Base-by-base conservation (phyloP, 2,888 invertebrate genomes). In the Leptinotarsa tumamoca region DNA sequence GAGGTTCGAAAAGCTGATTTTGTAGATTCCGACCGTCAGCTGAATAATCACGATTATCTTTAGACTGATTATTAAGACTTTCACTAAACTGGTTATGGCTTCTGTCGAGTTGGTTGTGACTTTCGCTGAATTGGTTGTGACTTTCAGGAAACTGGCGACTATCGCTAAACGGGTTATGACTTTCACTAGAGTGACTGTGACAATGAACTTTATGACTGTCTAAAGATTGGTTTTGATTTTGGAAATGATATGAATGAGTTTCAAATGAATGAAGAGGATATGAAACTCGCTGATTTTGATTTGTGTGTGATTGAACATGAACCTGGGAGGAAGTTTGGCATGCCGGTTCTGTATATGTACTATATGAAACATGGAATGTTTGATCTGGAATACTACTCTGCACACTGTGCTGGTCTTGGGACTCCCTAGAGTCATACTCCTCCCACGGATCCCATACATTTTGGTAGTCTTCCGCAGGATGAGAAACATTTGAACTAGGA, bases 401-500 rank as follows among this genome's bases (percentile, higher is more conserved):
- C 23, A 23, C 58, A 58, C 23, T 73, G 23, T 58, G 66, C 52
- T 71, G 67, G 56, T 74, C 67, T 58, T 71, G 73, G 17, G 75
- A 74, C 74, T 84, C 81, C 73, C 77, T 81, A 78, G 79, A 77
- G 80, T 90, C 90, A 87, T 93, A 94, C 84, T 92, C 90, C 83
- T 94, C 92, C 95, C 95, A 95, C 73, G 95, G 95, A 90, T 95
- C 95, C 88, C 88, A 89, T 83, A 90, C 89, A 80, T 89, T 89
- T 79, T 82, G 83, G 79, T 84, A 84, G 81, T 85, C 80, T 76
- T 80, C 82, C 80, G 82, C 82, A 78, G 79, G 80, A 73, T 68
- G 80, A 66, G 74, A 80, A 56, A 71, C 71, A 69, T 75, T 27
- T 71, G 78, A 61, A 61, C 63, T 66, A 69, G 76, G 77, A 76